phyloP scores from a whole-genome alignment of 2,113 vertebrate genomes.

The Zosterops hypoxanthus region DNA sequence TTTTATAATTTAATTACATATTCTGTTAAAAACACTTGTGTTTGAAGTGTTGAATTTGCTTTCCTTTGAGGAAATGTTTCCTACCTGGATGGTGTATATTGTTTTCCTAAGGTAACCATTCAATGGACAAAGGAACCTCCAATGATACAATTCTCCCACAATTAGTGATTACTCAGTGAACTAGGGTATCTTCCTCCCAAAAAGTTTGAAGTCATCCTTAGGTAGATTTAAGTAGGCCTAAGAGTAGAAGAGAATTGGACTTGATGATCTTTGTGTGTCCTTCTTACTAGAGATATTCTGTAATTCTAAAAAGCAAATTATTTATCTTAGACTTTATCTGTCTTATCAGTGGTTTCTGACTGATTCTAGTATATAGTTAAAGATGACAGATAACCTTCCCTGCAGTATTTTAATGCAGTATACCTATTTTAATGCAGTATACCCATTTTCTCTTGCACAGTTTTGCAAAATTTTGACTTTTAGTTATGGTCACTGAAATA shows the following conservation, averaged over 20 bases:
- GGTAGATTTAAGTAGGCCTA: not conserved
- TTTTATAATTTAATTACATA: not conserved
- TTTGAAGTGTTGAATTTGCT: not conserved
- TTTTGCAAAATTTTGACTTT: not conserved
- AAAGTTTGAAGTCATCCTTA: not conserved
- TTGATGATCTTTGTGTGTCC: not conserved
- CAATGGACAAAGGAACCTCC: not conserved
- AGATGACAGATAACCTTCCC: not conserved
- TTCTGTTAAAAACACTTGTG: not conserved
- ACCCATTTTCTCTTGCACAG: not conserved
- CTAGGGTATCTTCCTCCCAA: not conserved
- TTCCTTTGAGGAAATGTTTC: not conserved
- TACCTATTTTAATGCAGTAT: not conserved
- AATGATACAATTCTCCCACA: not conserved
- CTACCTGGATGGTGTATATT: not conserved
- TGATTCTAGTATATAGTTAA: not conserved
- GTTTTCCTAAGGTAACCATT: not conserved
- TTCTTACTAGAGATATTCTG: not conserved
- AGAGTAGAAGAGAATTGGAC: not conserved
- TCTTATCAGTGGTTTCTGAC: not conserved
- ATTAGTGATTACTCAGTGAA: not conserved
- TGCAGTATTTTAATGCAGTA: not conserved
- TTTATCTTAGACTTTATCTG: not conserved
- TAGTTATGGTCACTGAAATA: not conserved
- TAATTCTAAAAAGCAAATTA: not conserved